Base-by-base conservation (phyloP, 2,797 vertebrate genomes). In the Simalia tracyae region DNA sequence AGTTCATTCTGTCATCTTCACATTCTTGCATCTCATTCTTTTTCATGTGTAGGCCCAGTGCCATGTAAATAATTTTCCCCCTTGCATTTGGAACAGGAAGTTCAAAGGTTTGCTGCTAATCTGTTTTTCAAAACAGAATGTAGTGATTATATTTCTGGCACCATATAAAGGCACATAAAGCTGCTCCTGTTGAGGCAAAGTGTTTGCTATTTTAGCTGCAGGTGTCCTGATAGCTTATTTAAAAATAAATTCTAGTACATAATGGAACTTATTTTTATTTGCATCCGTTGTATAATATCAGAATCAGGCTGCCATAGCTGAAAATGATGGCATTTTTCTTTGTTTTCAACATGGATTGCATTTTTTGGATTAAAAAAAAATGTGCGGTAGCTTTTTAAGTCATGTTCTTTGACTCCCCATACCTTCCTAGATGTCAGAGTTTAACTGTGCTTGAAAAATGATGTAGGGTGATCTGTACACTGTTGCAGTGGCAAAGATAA, bases 401-500 rank as follows among this genome's bases (percentile, higher is more conserved):
- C 61, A 46, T 12, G n/a, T 68, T 86, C 0, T 91, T n/a, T 60
- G 3, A 56, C 15, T 84, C 19, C 54, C 28, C 50, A 31, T 36
- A 9, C 14, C 19, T 42, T 89, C 36, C 54, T 54, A 63, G 84
- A 72, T 42, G 31, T 31, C 54, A 64, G 50, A 68, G 19, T 61
- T 86, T 42, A 61, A 12, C 22, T 54, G 10, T 12, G 2, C 26
- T 31, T n/a, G 50, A 84, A 19, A 54, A 56, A 66, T 61, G 66
- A 57, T 10, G n/a, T 59, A 12, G 15, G 42, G 42, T 81, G 90
- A 92, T 91, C 61, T 93, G 68, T 91, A 31, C 92, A 94, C 96
- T 96, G 96, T 94, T 91, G 5, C 90, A 28, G 93, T 3, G 66
- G 91, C 50, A 42, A 94, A 95, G 95, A 89, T 89, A 96, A 95